A percentile compares a stretch with the other conserved stretches of the same genome.
These are phyloP conservation scores for Craterocephalus amniculus DNA, from an alignment of 2,797 vertebrate genomes.

Conservation along the genomic window DNA sequence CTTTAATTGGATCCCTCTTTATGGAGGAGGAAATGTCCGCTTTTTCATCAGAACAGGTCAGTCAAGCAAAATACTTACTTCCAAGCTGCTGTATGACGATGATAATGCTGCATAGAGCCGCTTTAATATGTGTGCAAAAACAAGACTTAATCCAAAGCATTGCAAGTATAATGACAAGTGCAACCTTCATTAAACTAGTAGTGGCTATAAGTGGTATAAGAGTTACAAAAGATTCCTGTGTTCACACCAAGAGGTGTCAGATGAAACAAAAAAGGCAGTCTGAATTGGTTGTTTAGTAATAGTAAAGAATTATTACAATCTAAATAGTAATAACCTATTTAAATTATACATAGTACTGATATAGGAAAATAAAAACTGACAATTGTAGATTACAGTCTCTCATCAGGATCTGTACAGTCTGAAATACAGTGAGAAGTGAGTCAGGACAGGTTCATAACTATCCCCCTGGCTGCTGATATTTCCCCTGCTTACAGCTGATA, in stretches of 20 bases:
- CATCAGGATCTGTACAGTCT: background rate
- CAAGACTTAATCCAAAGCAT: background rate
- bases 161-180: background rate
- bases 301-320: background rate
- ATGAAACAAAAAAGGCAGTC: background rate
- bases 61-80: no score
- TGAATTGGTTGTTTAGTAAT: background rate
- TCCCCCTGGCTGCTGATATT: conserved; percentile 27
- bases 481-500: conserved; percentile 39
- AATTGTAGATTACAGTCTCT: conserved; percentile 3
- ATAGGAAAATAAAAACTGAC: background rate
- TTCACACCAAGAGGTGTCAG: background rate
- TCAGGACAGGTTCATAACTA: conserved; percentile 26
- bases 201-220: background rate
- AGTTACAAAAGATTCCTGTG: background rate
- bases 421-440: conserved; percentile 7
- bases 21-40: no score
- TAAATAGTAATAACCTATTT: conserved; percentile 1
- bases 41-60: no score
- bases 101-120: no score
- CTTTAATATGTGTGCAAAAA: conserved; percentile 6
- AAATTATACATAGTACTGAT: background rate
- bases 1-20: conserved; percentile 65
- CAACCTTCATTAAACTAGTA: background rate
- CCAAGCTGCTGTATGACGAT: no score